Evolutionary conservation across 2,113 vertebrate species (phyloP).

Genomic region (Mugil cephalus): DNA sequence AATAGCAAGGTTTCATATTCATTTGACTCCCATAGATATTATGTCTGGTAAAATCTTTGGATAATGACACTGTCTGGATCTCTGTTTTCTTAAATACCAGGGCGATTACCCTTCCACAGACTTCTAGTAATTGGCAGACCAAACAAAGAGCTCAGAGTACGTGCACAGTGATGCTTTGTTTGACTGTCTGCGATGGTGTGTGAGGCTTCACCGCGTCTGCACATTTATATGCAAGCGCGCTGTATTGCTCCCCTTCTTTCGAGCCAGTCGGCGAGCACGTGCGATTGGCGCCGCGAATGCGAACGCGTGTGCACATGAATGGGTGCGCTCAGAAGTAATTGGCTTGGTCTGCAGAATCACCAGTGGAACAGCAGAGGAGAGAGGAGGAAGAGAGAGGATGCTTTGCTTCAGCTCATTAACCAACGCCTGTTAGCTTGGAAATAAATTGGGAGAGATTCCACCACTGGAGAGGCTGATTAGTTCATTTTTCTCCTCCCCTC

Average conservation of each 20-base stretch:
- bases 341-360: slow-evolving; percentile 71
- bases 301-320: slow-evolving; percentile 42
- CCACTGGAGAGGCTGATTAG: slow-evolving; percentile 80
- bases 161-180: slow-evolving; percentile 7
- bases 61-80: slow-evolving; percentile 33
- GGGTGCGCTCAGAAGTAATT: slow-evolving; percentile 67
- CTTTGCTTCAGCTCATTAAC: slow-evolving; percentile 84
- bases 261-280: slow-evolving; percentile 36
- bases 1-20: slow-evolving; percentile 19
- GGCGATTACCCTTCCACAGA: slow-evolving; percentile 19
- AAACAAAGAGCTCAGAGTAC: slow-evolving; percentile 23
- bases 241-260: slow-evolving; percentile 1
- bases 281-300: slow-evolving; percentile 35
- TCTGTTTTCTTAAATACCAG: slow-evolving; percentile 20
- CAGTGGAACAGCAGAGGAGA: slow-evolving; percentile 66
- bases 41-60: slow-evolving; percentile 15
- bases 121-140: slow-evolving; percentile 44
- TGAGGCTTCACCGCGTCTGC: background rate
- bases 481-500: slow-evolving; percentile 74
- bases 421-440: slow-evolving; percentile 82
- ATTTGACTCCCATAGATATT: slow-evolving; percentile 5
- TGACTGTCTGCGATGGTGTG: background rate
- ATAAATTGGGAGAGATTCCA: slow-evolving; percentile 83
- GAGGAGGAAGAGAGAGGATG: slow-evolving; percentile 77
- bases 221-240: slow-evolving; percentile 2